Base-by-base conservation (phyloP, 2,797 vertebrate genomes). In the Tachyglossus aculeatus region DNA sequence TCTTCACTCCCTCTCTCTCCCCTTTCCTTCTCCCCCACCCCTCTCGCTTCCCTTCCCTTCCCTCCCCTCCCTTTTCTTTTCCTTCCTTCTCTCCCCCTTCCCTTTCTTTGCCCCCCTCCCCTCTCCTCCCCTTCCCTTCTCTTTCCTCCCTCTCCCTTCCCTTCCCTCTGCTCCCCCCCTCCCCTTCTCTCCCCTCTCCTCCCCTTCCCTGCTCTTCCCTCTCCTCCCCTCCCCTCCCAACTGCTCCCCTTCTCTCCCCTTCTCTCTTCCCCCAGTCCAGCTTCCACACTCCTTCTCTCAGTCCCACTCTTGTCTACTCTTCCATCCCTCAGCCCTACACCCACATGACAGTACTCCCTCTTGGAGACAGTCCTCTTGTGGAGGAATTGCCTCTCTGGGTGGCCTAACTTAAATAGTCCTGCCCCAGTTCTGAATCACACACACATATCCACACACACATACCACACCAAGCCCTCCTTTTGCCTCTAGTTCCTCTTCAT, bases 191-290 rank as follows among this genome's bases (percentile, higher is more conserved):
- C 47, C 29, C 40, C 39, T 15, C 14, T 41, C 24, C 32, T 43
- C 65, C 62, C 67, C 71, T 66, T 62, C 67, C 39, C 36, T 25
- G 31, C 56, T 48, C 67, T 59, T 63, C 67, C 22, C n/a, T 61
- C 52, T 58, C 21, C 56, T 24, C 2, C 21, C n/a, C n/a, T n/a
- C n/a, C 43, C 16, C 13, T 18, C 14, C 18, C 12, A 12, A n/a
- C 18, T 47, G 18, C 15, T n/a, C 37, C 29, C 11, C 25, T 24
- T 12, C 37, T 47, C 29, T 29, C 5, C 22, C 16, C 19, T 34
- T 36, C 38, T 15, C 51, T 21, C 22, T 32, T 29, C 14, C 36
- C 9, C 6, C 25, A 27, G 38, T 32, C 9, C 3, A 0, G 34
- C 32, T 37, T 15, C 25, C 15, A 51, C 53, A 33, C 21, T 36